Conservation (phyloP, 2,797 vertebrate species). For the Podargus strigoides region DNA sequence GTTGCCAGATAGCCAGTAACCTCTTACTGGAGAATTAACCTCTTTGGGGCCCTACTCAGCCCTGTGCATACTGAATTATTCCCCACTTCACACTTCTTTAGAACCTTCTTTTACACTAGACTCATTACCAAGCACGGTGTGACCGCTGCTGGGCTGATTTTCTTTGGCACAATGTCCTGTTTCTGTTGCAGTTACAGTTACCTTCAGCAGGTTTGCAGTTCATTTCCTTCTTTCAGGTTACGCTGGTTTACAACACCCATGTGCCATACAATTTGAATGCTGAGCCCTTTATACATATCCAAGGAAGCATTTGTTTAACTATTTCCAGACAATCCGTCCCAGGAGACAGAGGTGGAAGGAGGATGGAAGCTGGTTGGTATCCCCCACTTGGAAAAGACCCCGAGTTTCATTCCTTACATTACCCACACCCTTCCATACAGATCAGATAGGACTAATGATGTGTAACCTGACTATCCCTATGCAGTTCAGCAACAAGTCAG, state of each 20-base stretch:
- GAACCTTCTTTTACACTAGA: background rate
- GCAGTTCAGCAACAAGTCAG: background rate
- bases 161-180: background rate
- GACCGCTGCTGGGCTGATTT: background rate
- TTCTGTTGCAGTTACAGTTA: background rate
- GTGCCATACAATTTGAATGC: background rate
- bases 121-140: background rate
- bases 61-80: accelerated
- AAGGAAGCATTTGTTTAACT: background rate
- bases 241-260: background rate
- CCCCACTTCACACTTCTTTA: background rate
- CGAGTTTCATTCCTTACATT: background rate
- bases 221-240: background rate
- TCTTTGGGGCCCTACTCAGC: background rate
- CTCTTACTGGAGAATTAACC: background rate
- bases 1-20: background rate
- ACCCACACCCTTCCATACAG: background rate
- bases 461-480: background rate
- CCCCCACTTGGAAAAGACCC: background rate
- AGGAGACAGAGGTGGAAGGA: background rate
- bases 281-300: background rate
- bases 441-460: background rate
- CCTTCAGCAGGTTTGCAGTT: background rate
- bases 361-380: background rate
- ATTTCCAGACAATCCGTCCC: background rate